Conservation (phyloP, 2,888 invertebrate genomes). For the Parthenolecanium corni region DNA sequence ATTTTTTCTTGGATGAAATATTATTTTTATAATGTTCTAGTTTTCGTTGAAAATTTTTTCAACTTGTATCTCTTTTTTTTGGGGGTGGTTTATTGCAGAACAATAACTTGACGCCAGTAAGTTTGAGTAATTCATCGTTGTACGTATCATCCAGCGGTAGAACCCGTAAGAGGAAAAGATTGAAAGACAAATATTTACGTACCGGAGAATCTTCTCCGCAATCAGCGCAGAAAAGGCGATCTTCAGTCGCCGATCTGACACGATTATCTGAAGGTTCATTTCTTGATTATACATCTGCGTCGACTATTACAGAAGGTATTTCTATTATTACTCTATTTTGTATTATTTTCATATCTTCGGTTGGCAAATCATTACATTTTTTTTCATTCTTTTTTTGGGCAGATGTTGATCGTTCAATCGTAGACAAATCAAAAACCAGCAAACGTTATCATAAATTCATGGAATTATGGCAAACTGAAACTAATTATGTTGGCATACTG, state of each 20-base stretch:
- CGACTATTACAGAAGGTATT: conserved; percentile 42
- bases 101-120: neutral
- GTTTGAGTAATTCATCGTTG: neutral
- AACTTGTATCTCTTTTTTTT: no score
- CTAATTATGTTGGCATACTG: conserved; percentile 90
- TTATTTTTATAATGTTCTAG: neutral
- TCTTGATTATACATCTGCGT: conserved; percentile 75
- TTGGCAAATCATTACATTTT: neutral
- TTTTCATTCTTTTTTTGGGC: neutral
- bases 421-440: neutral
- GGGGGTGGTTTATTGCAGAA: neutral
- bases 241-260: neutral
- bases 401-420: neutral
- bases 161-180: conserved; percentile 1
- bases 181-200: neutral
- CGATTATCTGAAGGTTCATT: conserved; percentile 50
- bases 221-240: conserved; percentile 4
- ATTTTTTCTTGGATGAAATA: neutral
- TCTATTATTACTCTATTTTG: neutral
- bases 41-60: no score
- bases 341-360: neutral
- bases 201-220: neutral
- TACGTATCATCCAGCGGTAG: neutral
- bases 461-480: conserved; percentile 91
- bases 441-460: conserved; percentile 71